These are phyloP conservation scores for Dromaius novaehollandiae DNA, from an alignment of 2,113 vertebrate genomes.

Conservation along the genomic window DNA sequence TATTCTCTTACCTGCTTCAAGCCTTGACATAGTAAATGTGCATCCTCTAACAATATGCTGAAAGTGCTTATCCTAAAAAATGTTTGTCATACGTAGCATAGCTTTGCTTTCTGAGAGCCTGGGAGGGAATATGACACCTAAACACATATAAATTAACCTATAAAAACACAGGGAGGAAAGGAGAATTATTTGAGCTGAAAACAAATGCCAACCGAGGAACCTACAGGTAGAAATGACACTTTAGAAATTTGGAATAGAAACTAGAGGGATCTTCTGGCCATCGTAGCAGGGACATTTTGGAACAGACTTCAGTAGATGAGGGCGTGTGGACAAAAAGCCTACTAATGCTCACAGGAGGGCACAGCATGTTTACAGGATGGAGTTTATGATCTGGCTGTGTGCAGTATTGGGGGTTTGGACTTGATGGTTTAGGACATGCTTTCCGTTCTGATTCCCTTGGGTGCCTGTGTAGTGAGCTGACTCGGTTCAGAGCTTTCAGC, in stretches of 20 bases:
- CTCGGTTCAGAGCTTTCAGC: background rate
- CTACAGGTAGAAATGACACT: background rate
- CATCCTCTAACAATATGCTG: background rate
- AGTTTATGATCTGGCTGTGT: background rate
- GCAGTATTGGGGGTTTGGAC: background rate
- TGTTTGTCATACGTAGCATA: background rate
- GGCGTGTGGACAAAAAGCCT: background rate
- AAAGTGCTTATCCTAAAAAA: background rate
- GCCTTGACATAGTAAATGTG: background rate
- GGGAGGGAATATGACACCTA: background rate
- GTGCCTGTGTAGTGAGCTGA: background rate
- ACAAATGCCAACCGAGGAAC: background rate
- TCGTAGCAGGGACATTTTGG: background rate
- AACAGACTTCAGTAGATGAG: background rate
- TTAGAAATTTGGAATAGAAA: background rate
- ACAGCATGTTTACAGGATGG: background rate
- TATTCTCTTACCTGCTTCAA: background rate
- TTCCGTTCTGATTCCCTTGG: background rate
- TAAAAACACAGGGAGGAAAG: background rate
- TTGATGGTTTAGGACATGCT: accelerated
- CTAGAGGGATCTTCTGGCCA: background rate
- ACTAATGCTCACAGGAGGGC: background rate
- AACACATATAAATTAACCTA: background rate
- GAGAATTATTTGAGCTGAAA: background rate
- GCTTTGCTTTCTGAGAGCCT: background rate